Percentiles rank a stretch among this genome's conserved stretches.
These are phyloP conservation scores for Trisateles emortualis DNA, from an alignment of 2,888 invertebrate species.

Conservation along the genomic window DNA sequence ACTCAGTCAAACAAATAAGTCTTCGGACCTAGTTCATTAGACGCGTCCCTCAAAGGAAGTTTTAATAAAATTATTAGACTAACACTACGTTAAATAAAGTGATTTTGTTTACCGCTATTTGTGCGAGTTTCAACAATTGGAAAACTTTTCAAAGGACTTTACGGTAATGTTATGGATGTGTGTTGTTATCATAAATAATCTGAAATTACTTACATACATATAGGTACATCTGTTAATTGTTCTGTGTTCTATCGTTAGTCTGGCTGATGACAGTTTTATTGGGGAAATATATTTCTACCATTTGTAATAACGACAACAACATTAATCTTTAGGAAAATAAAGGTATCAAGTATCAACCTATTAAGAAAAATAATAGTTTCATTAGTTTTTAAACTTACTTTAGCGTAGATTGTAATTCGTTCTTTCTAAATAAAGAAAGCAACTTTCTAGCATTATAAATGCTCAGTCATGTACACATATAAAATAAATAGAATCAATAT, in stretches of 20 bases:
- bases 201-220: background rate
- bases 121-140: conserved; percentile 51
- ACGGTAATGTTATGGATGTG: conserved; percentile 51
- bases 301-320: conserved; percentile 16
- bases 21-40: conserved; percentile 58
- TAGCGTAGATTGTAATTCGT: too few species aligned
- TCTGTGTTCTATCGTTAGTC: conserved; percentile 2
- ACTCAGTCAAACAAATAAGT: conserved; percentile 64
- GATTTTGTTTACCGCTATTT: conserved; percentile 59
- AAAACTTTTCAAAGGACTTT: conserved; percentile 56
- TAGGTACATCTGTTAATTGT: conserved; percentile 2
- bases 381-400: background rate
- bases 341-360: background rate
- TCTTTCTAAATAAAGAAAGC: too few species aligned
- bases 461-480: background rate
- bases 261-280: conserved; percentile 17
- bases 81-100: conserved; percentile 54
- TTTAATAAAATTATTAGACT: conserved; percentile 47
- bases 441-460: background rate
- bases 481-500: background rate
- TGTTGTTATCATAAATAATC: conserved; percentile 25
- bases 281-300: conserved; percentile 13
- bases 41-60: conserved; percentile 51
- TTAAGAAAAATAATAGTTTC: background rate
- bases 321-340: background rate